Percentiles rank a stretch among this genome's conserved stretches.
Evolutionary conservation across 2,888 invertebrate species (phyloP).

Genomic region (Drosophila seclusa): DNA sequence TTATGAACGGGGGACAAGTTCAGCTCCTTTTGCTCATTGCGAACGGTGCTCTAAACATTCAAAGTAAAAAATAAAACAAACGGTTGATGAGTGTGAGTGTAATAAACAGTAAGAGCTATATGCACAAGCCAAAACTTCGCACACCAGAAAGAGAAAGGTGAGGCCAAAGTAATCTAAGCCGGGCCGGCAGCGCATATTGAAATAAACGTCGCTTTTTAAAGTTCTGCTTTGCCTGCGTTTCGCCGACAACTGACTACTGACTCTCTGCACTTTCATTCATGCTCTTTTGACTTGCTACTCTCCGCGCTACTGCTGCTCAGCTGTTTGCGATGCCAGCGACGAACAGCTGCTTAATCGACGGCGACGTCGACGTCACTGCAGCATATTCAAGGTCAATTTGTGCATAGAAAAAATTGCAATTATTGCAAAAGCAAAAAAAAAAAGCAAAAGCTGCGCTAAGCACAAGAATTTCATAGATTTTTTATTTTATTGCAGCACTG

Average conservation of each 20-base stretch:
- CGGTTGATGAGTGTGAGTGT: constrained; percentile 10
- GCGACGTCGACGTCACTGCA: constrained; percentile 17
- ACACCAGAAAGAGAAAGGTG: constrained; percentile 70
- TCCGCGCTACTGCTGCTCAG: constrained; percentile 25
- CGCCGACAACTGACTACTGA: constrained; percentile 27
- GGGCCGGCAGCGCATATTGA: constrained; percentile 62
- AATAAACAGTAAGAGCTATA: constrained; percentile 7
- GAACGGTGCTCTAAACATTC: constrained; percentile 78
- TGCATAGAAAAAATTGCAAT: constrained; percentile 15
- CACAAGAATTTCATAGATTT: background rate
- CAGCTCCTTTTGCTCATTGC: constrained; percentile 83
- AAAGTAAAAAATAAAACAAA: constrained; percentile 1
- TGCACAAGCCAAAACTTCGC: constrained; percentile 21
- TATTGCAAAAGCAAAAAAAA: constrained; percentile 8
- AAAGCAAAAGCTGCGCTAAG: constrained; percentile 36
- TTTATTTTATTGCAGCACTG: too few relatives aligned
- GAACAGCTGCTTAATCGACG: constrained; percentile 46
- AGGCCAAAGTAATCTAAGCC: constrained; percentile 65
- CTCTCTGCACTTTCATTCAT: constrained; percentile 34
- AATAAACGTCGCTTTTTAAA: constrained; percentile 16
- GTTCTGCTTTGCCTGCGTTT: constrained; percentile 22
- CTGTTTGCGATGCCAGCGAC: constrained; percentile 23
- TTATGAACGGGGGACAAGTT: constrained; percentile 80
- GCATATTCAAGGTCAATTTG: constrained; percentile 49
- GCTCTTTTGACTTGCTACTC: constrained; percentile 37